Conservation (phyloP, 2,888 invertebrate genomes). For the Artemia sinica region DNA sequence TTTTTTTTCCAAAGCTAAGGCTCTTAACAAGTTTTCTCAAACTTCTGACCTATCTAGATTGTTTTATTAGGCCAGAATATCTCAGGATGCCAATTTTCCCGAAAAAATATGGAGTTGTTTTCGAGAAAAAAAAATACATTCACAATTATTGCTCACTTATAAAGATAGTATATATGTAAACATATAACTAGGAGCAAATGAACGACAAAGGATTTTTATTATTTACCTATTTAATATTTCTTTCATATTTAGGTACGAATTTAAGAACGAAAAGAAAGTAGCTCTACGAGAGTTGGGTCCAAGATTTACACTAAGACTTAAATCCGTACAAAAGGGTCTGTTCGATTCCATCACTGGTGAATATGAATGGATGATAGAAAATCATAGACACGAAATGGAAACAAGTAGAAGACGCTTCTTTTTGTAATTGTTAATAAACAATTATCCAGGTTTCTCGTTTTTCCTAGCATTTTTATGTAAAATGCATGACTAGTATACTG, state of each 20-base stretch:
- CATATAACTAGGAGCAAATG: slow-evolving; percentile 15
- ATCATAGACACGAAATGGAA: slow-evolving; percentile 82
- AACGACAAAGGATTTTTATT: neutral
- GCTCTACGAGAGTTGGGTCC: slow-evolving; percentile 89
- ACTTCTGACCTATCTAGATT: too few relatives aligned
- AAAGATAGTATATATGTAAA: neutral
- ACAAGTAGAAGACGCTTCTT: slow-evolving; percentile 80
- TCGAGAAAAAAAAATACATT: too few relatives aligned
- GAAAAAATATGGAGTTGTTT: too few relatives aligned
- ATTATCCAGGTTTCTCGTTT: neutral
- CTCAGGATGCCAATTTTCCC: too few relatives aligned
- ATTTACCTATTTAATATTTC: slow-evolving; percentile 14
- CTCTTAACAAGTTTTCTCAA: too few relatives aligned
- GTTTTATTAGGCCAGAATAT: too few relatives aligned
- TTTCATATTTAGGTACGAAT: slow-evolving; percentile 52
- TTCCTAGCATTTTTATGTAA: too few relatives aligned
- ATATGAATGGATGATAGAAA: slow-evolving; percentile 84
- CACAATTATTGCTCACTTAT: too few relatives aligned
- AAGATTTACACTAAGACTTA: slow-evolving; percentile 76
- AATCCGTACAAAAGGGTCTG: slow-evolving; percentile 85
- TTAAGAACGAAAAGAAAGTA: slow-evolving; percentile 46
- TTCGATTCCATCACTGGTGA: slow-evolving; percentile 94
- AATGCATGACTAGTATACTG: too few relatives aligned
- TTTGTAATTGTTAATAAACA: slow-evolving; percentile 40
- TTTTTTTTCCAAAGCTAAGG: too few relatives aligned